Percentiles rank a stretch among this genome's conserved stretches.
Evolutionary conservation across 2,888 invertebrate genomes (phyloP).

Genomic region (Ophion ventricosus): DNA sequence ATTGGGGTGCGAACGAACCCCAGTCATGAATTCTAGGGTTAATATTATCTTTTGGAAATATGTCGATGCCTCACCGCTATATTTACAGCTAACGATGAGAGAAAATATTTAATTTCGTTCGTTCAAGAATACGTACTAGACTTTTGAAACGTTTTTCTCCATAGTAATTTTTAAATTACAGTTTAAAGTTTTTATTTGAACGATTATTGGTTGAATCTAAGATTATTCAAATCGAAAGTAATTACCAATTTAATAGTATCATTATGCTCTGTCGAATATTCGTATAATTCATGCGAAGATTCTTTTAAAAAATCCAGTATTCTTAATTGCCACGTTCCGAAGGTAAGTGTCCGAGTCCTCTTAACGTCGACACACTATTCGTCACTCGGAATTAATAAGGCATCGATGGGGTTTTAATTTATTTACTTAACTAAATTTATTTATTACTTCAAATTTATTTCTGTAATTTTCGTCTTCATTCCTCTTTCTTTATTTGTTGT

Average conservation of each 20-base stretch:
- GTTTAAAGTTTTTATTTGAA: too few relatives aligned
- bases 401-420: background rate
- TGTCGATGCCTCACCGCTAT: too few relatives aligned
- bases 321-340: constrained; percentile 26
- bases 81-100: too few relatives aligned
- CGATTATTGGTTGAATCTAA: constrained; percentile 3
- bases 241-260: constrained; percentile 23
- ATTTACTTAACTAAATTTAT: too few relatives aligned
- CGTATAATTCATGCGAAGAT: constrained; percentile 4
- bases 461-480: too few relatives aligned
- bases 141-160: background rate
- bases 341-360: background rate
- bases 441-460: too few relatives aligned
- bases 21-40: too few relatives aligned
- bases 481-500: too few relatives aligned
- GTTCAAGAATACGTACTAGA: too few relatives aligned
- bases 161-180: background rate
- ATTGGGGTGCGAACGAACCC: too few relatives aligned
- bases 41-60: too few relatives aligned
- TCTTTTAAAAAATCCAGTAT: background rate
- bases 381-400: background rate
- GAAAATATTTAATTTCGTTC: background rate
- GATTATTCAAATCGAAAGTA: constrained; percentile 13
- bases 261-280: background rate
- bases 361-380: background rate